Evolutionary conservation across 2,113 vertebrate species (phyloP).

Genomic region (Nothobranchius kuhntae): DNA sequence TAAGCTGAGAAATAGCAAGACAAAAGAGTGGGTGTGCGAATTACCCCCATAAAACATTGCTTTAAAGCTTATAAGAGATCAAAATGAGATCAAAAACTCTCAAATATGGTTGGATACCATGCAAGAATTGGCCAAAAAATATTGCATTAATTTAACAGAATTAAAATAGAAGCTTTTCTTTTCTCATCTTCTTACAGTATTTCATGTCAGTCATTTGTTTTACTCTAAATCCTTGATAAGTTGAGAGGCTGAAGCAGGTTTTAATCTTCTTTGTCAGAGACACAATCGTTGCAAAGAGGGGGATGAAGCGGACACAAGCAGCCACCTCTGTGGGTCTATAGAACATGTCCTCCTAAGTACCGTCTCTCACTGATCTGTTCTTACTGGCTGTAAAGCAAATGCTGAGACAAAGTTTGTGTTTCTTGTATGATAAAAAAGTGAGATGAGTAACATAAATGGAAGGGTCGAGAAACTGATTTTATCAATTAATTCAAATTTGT

Average conservation of each 20-base stretch:
- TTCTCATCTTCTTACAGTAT: too few species aligned
- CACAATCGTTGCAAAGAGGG: conserved; percentile 74
- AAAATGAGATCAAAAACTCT: too few species aligned
- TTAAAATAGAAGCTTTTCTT: too few species aligned
- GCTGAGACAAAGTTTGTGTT: too few species aligned
- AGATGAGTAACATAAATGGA: too few species aligned
- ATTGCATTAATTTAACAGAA: too few species aligned
- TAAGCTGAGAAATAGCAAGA: neutral
- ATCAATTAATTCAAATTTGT: too few species aligned
- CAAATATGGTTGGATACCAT: neutral
- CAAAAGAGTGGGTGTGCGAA: neutral
- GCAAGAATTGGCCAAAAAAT: neutral
- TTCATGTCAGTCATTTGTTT: conserved; percentile 66
- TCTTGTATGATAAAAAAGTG: too few species aligned
- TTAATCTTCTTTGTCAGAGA: conserved; percentile 82
- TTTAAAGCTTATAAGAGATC: neutral
- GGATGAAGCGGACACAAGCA: conserved; percentile 48
- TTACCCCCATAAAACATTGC: neutral
- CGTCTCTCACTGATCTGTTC: too few species aligned
- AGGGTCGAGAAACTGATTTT: too few species aligned
- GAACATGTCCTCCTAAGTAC: neutral
- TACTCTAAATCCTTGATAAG: conserved; percentile 80
- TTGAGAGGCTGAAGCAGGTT: conserved; percentile 64
- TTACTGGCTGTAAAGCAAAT: too few species aligned
- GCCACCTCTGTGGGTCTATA: conserved; percentile 37